Conservation (phyloP, 23 tunicate genomes). For the Halocynthia aurantium region DNA sequence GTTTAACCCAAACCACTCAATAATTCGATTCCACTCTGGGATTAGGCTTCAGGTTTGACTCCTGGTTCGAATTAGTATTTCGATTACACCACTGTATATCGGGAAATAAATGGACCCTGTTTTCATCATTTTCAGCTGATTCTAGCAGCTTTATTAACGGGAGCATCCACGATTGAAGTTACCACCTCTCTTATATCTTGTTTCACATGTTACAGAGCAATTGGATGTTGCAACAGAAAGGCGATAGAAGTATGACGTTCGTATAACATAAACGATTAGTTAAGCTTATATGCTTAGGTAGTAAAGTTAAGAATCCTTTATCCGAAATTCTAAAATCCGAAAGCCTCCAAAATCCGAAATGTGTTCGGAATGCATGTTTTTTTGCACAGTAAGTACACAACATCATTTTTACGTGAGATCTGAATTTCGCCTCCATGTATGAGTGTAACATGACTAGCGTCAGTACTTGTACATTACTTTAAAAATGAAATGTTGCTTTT, state of each 20-base stretch:
- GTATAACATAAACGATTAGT: too few relatives aligned
- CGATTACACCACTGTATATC: neutral
- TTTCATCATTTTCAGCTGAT: slow-evolving; percentile 21
- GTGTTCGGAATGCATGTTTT: neutral
- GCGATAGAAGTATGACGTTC: neutral
- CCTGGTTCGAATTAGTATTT: too few relatives aligned
- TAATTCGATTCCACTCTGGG: too few relatives aligned
- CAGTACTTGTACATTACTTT: too few relatives aligned
- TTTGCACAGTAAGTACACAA: too few relatives aligned
- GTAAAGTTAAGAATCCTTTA: neutral
- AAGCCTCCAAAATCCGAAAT: neutral
- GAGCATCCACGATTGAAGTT: slow-evolving; percentile 28
- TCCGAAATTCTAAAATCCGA: neutral
- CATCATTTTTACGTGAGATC: too few relatives aligned
- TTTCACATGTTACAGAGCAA: slow-evolving; percentile 15
- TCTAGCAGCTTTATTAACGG: slow-evolving; percentile 32
- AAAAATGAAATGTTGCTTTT: too few relatives aligned
- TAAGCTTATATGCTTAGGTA: too few relatives aligned
- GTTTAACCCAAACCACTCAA: too few relatives aligned
- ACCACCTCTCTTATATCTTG: slow-evolving; percentile 17
- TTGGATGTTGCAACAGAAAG: slow-evolving; percentile 7
- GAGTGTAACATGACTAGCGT: too few relatives aligned
- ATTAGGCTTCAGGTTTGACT: too few relatives aligned
- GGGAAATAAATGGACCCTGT: neutral
- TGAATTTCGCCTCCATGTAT: too few relatives aligned